A percentile compares a stretch with the other conserved stretches of the same genome.
phyloP scores from a whole-genome alignment of 2,113 vertebrate species.

The Mungos mungo region DNA sequence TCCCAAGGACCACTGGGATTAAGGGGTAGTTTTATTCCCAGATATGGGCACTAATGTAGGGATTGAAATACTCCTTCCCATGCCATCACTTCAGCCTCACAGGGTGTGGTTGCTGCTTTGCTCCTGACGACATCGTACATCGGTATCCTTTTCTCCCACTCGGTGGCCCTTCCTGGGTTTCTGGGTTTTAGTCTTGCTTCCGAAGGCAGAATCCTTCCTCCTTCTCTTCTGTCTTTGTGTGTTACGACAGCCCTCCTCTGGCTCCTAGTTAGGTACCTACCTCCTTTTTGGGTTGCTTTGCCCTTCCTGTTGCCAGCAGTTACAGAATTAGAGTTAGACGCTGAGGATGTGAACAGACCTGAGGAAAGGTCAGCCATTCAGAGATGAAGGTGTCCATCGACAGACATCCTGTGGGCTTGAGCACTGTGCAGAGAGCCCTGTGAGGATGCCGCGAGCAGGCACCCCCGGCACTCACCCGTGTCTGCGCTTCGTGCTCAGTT shows the following conservation, averaged over 20 bases:
- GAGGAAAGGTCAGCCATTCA: neutral
- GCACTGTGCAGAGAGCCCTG: neutral
- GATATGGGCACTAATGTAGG: neutral
- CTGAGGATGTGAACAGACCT: neutral
- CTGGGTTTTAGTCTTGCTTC: neutral
- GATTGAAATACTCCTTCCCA: neutral
- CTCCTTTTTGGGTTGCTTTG: neutral
- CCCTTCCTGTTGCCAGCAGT: neutral
- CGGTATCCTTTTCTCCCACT: neutral
- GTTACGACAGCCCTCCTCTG: neutral
- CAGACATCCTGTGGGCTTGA: neutral
- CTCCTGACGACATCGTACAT: neutral
- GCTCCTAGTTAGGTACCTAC: neutral
- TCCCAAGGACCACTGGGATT: neutral
- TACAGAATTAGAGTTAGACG: neutral
- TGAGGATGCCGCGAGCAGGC: neutral
- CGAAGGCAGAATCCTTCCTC: neutral
- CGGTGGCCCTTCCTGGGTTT: neutral
- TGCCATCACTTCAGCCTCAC: neutral
- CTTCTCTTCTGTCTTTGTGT: neutral
- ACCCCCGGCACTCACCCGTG: accelerated
- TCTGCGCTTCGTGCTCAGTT: neutral
- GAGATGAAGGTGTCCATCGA: neutral
- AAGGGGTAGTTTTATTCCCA: neutral
- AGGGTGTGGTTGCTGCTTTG: no score